Base-by-base conservation (phyloP, 2,113 vertebrate genomes). In the Macaca mulatta region DNA sequence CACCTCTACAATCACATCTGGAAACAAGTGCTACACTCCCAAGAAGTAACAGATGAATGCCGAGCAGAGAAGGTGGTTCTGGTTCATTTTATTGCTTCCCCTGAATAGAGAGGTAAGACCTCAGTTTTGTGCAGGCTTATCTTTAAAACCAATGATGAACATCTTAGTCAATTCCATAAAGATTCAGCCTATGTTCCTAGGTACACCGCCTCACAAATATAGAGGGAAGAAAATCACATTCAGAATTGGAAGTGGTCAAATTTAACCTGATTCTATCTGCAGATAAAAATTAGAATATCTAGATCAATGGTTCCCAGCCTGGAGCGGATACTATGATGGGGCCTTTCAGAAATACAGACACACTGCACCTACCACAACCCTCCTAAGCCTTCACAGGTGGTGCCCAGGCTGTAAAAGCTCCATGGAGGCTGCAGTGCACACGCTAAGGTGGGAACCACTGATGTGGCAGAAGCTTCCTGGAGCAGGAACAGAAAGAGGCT, bases 1-100 rank as follows among this genome's bases (percentile, higher is more conserved):
- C 43, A 74, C 70, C 84, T 90, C 83, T 59, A 17, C 40, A 61
- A 85, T 89, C 90, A 81, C 88, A 96, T 84, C 96, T 95, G 83
- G 75, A 93, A 96, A 86, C 86, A 96, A 96, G 55, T 32, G 57
- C 70, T n/a, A 40, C 18, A 79, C 10, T 52, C 87, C 84, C 93
- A 52, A 30, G 7, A 25, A 57, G 61, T 30, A 84, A 78, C 27
- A 86, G 40, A 93, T 55, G 75, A 77, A 4, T 89, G 52, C 22
- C 13, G 9, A 82, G 32, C 52, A 25, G 38, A 59, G 22, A 81
- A 91, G 50, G 35, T 14, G 14, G 52, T 64, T 93, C 69, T 82
- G 67, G 45, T 61, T 90, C 81, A 48, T 64, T 95, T 69, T 67
- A 90, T 3, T 81, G 52, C 72, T 82, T 85, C 55, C 87, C 45